Percentiles rank a stretch among this genome's conserved stretches.
These are phyloP conservation scores for Agriotes lineatus DNA, from an alignment of 2,888 invertebrate genomes.

Conservation along the genomic window DNA sequence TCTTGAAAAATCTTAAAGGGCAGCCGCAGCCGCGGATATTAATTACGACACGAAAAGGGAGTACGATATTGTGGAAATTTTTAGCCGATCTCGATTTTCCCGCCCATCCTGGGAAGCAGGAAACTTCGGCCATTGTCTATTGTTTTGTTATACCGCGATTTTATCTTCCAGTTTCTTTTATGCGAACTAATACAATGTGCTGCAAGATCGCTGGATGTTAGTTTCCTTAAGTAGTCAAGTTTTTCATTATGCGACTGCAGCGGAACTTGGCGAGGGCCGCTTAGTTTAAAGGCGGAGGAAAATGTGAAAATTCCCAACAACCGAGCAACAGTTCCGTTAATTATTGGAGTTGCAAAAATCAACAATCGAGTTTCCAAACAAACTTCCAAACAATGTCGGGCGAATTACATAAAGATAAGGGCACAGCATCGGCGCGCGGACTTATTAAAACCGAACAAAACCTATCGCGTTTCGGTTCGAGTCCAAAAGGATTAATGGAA, in stretches of 20 bases:
- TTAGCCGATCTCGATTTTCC: constrained; percentile 46
- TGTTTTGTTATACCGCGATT: constrained; percentile 48
- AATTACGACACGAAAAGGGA: constrained; percentile 53
- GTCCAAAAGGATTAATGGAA: constrained; percentile 4
- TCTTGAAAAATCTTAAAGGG: background rate
- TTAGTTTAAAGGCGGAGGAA: constrained; percentile 16
- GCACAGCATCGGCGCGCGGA: constrained; percentile 1
- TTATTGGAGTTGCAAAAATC: constrained; percentile 23
- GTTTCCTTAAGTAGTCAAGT: constrained; percentile 29
- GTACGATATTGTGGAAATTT: constrained; percentile 48
- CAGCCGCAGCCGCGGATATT: constrained; percentile 39
- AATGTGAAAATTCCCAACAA: constrained; percentile 23
- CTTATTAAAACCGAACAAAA: constrained; percentile 28
- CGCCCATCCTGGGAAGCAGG: constrained; percentile 38
- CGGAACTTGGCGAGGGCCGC: constrained; percentile 7
- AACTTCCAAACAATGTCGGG: constrained; percentile 29
- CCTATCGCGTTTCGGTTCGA: constrained; percentile 11
- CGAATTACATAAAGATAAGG: constrained; percentile 15
- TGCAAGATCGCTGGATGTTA: constrained; percentile 33
- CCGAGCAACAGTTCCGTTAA: constrained; percentile 8
- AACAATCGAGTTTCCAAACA: constrained; percentile 33
- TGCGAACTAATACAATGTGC: constrained; percentile 30
- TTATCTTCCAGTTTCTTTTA: constrained; percentile 47
- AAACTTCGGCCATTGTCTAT: constrained; percentile 52
- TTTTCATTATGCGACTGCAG: constrained; percentile 29